Conservation (phyloP, 2,113 vertebrate species). For the Pavo muticus region DNA sequence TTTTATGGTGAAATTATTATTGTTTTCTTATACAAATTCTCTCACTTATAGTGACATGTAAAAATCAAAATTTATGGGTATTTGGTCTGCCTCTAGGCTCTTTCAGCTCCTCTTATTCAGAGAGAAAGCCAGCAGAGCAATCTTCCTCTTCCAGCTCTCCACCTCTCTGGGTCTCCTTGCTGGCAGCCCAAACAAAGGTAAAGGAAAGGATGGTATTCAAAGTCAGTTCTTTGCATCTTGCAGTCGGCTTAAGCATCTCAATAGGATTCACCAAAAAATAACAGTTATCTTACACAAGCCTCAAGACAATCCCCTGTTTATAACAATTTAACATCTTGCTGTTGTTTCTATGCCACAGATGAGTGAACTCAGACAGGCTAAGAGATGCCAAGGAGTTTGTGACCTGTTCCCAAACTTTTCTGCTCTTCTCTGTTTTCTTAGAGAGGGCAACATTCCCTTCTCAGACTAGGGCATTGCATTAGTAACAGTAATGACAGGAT, state of each 20-base stretch:
- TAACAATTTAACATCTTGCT: background rate
- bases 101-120: background rate
- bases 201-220: background rate
- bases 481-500: background rate
- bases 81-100: background rate
- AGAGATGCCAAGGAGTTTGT: background rate
- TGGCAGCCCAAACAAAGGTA: background rate
- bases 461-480: background rate
- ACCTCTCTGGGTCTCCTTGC: background rate
- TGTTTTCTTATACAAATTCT: background rate
- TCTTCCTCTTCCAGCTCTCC: background rate
- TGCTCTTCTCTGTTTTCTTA: background rate
- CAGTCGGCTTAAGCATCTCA: background rate
- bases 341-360: rapidly evolving
- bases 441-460: background rate
- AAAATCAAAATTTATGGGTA: background rate
- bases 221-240: background rate
- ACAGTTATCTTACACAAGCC: background rate
- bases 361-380: background rate
- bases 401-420: background rate
- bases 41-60: background rate
- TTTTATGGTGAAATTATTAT: background rate
- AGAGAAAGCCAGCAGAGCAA: background rate
- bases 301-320: background rate
- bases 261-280: background rate